Evolutionary conservation across 2,113 vertebrate genomes (phyloP).

Genomic region (Nerophis ophidion): DNA sequence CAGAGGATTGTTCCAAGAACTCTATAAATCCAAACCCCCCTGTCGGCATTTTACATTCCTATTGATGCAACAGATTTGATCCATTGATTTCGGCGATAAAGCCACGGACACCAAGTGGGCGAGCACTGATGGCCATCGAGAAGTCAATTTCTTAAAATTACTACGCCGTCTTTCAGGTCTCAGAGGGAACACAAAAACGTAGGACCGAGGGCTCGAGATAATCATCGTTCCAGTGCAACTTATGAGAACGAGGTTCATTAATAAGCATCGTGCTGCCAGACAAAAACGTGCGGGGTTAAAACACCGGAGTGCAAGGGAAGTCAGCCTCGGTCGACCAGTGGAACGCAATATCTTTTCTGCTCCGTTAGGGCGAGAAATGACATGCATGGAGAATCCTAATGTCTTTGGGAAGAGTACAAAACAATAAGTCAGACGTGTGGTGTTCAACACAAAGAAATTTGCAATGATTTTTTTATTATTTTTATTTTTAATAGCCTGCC

Average conservation of each 20-base stretch:
- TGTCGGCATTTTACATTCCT: constrained; percentile 11
- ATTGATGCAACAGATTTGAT: constrained; percentile 13
- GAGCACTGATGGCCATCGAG: constrained; percentile 17
- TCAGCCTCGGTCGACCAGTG: not conserved
- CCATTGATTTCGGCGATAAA: constrained; percentile 37
- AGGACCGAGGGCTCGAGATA: not conserved
- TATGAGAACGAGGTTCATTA: not conserved
- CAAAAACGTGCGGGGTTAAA: too few species aligned
- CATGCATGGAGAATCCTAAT: not conserved
- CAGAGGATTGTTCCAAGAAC: constrained; percentile 29
- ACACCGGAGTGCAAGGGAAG: too few species aligned
- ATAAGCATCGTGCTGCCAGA: too few species aligned
- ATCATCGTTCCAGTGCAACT: not conserved
- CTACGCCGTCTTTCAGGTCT: not conserved
- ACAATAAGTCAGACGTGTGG: constrained; percentile 27
- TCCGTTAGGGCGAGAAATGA: not conserved
- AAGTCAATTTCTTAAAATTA: constrained; percentile 13
- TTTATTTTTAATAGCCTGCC: constrained; percentile 18
- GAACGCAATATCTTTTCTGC: not conserved
- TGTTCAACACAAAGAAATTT: constrained; percentile 46
- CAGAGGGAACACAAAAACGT: constrained; percentile 2
- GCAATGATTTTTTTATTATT: constrained; percentile 33
- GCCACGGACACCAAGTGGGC: constrained; percentile 1
- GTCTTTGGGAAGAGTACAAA: constrained; percentile 11
- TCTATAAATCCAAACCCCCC: constrained; percentile 13